Evolutionary conservation across 1,140 invertebrate genomes (phyloP), one percentile per base, ranked within the genome.

Genomic region (Eriosoma lanigerum): DNA sequence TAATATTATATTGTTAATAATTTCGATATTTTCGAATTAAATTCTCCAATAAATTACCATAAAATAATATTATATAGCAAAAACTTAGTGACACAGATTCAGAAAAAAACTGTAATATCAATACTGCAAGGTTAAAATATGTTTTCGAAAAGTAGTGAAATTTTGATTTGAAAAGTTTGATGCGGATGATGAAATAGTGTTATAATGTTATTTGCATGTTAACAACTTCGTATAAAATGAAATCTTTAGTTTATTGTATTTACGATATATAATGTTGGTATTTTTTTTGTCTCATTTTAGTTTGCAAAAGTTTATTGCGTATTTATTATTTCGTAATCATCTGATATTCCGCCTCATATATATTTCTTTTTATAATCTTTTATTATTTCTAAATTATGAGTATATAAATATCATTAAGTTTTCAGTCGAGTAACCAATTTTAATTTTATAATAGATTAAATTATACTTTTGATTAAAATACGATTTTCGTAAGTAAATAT

Each of bases 161-260:
- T 46, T 68, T 68, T 46, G 13, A 48, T 48, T 68, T 68, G 13
- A 68, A 68, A 68, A 68, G 38, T 48, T 68, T 46, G n/a, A 68
- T 68, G 13, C 8, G 8, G 32, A 8, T 46, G 12, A 68, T 21
- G 13, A 46, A 13, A 21, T 68, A 15, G n/a, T 68, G 13, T 68
- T 15, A n/a, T n/a, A n/a, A n/a, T n/a, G n/a, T n/a, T n/a, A 46
- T 68, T 68, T 68, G 38, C 64, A 68, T 68, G 13, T 48, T 68
- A 68, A 68, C 19, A 54, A 15, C 8, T 19, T 54, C n/a, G 52
- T 10, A n/a, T n/a, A n/a, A 54, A n/a, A n/a, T 4, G 17, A n/a
- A 54, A 54, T 3, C 8, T 19, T n/a, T 15, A 54, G 52, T 38
- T 38, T 54, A 54, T 54, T n/a, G 52, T n/a, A 4, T 54, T 54